Conservation (phyloP, 2,888 invertebrate genomes). For the Machimus rusticus region DNA sequence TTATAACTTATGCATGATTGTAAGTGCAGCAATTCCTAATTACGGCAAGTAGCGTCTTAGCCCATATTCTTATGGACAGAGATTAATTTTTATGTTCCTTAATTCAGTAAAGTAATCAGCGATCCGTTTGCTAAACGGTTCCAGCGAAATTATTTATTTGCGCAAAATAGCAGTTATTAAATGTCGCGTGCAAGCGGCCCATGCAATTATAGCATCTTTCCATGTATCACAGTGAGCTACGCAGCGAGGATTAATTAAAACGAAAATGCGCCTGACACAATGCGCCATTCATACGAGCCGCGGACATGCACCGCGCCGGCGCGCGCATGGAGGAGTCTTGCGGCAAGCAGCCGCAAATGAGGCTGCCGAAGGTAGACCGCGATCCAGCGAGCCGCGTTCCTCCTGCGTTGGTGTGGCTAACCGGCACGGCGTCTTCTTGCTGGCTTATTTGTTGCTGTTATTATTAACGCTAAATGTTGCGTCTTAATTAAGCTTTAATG, state of each 20-base stretch:
- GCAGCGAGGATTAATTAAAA: constrained; percentile 19
- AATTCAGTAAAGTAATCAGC: neutral
- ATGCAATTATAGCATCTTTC: constrained; percentile 17
- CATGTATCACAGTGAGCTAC: neutral
- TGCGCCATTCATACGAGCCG: constrained; percentile 13
- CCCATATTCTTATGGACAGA: neutral
- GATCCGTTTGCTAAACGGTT: neutral
- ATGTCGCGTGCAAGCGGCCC: constrained; percentile 23
- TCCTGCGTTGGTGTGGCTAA: neutral
- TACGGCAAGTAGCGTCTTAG: neutral
- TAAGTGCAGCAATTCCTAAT: neutral
- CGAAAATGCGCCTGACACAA: constrained; percentile 8
- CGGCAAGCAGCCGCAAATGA: neutral
- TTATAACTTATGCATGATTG: neutral
- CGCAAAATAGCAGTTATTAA: constrained; percentile 19
- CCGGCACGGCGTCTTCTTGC: neutral
- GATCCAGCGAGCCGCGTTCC: neutral
- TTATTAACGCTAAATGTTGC: constrained; percentile 29
- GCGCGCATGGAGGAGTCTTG: neutral
- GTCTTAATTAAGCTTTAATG: constrained; percentile 41
- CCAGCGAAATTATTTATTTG: constrained; percentile 20
- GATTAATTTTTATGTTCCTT: neutral
- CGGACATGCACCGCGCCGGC: neutral
- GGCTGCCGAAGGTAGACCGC: neutral
- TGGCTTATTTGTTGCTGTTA: neutral